Evolutionary conservation across 2,113 vertebrate species (phyloP).

Genomic region (Smithornis capensis): DNA sequence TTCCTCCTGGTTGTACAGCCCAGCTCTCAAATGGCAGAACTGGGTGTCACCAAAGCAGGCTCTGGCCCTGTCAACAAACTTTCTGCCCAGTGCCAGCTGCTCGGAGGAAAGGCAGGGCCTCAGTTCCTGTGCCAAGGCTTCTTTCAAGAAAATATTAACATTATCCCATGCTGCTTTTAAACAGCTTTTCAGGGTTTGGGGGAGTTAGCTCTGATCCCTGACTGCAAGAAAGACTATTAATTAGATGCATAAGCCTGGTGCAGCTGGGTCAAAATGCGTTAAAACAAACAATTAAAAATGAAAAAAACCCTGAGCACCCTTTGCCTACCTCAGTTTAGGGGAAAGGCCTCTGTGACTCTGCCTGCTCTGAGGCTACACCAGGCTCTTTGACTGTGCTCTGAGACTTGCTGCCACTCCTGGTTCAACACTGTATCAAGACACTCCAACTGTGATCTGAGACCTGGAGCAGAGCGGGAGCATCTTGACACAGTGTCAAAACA

Average conservation of each 20-base stretch:
- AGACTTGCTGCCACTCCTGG: constrained; percentile 64
- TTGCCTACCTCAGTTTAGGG: background rate
- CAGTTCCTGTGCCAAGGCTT: background rate
- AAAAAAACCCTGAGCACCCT: background rate
- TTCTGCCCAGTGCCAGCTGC: background rate
- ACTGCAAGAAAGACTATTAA: background rate
- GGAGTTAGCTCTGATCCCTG: background rate
- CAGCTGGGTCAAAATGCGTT: background rate
- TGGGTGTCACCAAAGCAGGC: background rate
- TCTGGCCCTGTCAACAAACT: background rate
- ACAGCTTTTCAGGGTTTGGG: background rate
- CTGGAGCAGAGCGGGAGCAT: constrained; percentile 56
- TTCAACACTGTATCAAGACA: constrained; percentile 64
- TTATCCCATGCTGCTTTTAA: constrained; percentile 24
- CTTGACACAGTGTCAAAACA: constrained; percentile 69
- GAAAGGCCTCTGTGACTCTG: constrained; percentile 29
- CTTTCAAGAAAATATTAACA: constrained; percentile 20
- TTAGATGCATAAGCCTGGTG: background rate
- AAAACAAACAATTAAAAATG: constrained; percentile 36
- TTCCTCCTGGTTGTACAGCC: background rate
- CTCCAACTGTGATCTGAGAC: constrained; percentile 70
- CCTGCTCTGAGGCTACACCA: constrained; percentile 22
- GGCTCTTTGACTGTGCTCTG: constrained; percentile 21
- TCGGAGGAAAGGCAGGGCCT: background rate
- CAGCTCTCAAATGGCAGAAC: background rate